Evolutionary conservation across 2,888 invertebrate genomes (phyloP), one percentile per base, ranked within the genome.

Genomic region (Branchipolynoe longqiensis): DNA sequence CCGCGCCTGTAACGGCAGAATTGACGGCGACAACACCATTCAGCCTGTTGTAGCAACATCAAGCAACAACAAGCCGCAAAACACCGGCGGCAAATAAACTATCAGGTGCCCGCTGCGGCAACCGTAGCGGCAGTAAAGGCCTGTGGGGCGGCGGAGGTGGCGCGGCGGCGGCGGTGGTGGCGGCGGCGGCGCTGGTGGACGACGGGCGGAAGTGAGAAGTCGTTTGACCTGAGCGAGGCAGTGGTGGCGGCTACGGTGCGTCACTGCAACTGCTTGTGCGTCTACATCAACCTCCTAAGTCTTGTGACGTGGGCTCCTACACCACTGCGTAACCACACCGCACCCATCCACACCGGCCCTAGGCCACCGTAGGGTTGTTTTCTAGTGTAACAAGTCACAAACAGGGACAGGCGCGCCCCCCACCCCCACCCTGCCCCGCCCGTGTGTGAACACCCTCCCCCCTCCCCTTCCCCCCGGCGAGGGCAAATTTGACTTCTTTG

Each of bases 351-450:
- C 25, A 62, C 38, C 1, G 69, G 69, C 69, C 38, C 69, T 69
- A 69, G 69, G 69, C 69, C 69, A 33, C 69, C 69, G 12, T 69
- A 69, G 69, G 12, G 22, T 14, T 38, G 8, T 69, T 69, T 69
- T 69, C 69, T 69, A 69, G 69, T 69, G 69, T 18, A 69, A 69
- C 69, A 33, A 69, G 38, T 18, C 14, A n/a, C 8, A 38, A 69
- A 69, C 14, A 69, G 38, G n/a, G 36, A 38, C n/a, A 69, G 69
- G 38, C 33, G 38, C 31, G n/a, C n/a, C n/a, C n/a, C n/a, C n/a
- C n/a, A n/a, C n/a, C n/a, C n/a, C n/a, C n/a, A n/a, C n/a, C n/a
- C n/a, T n/a, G n/a, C n/a, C n/a, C n/a, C n/a, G n/a, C n/a, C n/a
- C n/a, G n/a, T n/a, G n/a, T n/a, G n/a, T n/a, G n/a, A n/a, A n/a